Conservation (phyloP, 1,140 invertebrate genomes). For the Leptinotarsa undecemlineata region DNA sequence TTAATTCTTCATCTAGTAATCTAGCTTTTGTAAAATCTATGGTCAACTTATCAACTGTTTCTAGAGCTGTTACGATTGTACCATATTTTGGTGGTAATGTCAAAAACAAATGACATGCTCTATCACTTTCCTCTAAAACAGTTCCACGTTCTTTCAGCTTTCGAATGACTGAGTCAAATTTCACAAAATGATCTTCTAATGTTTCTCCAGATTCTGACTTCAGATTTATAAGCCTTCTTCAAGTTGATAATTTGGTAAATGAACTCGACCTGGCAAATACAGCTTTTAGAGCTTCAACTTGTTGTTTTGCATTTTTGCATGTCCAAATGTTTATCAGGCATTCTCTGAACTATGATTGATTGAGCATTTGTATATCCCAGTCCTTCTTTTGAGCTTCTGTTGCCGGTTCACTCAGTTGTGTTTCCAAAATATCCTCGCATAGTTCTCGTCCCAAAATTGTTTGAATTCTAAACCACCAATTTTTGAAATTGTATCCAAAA, state of each 20-base stretch:
- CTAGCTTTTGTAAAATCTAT: conserved; percentile 33
- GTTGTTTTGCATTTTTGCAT: conserved; percentile 28
- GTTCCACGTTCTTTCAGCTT: conserved; percentile 36
- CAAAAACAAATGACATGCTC: conserved; percentile 45
- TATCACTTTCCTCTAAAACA: conserved; percentile 36
- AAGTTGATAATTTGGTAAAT: neutral
- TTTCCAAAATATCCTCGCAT: conserved; percentile 1
- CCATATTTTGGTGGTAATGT: conserved; percentile 52
- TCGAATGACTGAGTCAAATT: conserved; percentile 29
- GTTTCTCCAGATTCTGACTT: neutral
- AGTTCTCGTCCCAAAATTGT: neutral
- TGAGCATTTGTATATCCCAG: conserved; percentile 20
- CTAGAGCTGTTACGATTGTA: conserved; percentile 54
- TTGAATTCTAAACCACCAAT: conserved; percentile 8
- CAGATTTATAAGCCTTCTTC: neutral
- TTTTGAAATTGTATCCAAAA: conserved; percentile 12
- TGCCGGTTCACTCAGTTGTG: neutral
- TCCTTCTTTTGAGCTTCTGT: conserved; percentile 5
- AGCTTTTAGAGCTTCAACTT: conserved; percentile 19
- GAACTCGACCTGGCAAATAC: neutral
- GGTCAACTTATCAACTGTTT: conserved; percentile 52
- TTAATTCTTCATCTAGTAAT: conserved; percentile 28
- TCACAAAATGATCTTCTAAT: conserved; percentile 22
- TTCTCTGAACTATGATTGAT: conserved; percentile 34
- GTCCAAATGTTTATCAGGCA: conserved; percentile 36